Evolutionary conservation across 2,113 vertebrate species (phyloP), one percentile per base, ranked within the genome.

Genomic region (Struthidea cinerea): DNA sequence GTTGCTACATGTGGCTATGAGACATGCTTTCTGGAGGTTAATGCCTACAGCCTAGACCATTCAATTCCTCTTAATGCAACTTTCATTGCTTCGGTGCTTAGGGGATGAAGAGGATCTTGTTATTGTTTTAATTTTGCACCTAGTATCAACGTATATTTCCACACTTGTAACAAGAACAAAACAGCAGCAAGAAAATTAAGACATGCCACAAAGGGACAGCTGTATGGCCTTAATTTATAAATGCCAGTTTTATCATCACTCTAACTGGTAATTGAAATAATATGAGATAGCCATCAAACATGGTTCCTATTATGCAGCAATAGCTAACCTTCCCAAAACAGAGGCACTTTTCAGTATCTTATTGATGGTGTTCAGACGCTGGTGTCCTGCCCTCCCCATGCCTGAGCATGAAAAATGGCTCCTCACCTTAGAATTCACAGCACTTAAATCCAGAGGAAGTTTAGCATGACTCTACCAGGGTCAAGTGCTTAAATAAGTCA

Each of bases 41-140:
- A 83, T 89, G 41, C 20, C 7, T 79, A 65, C 28, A 60, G 81
- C 65, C 42, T 73, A 32, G 74, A 64, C 56, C 37, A 69, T 76
- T 94, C 86, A 68, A 37, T n/a, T 89, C 76, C 18, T 65, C 41
- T 87, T 42, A 73, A 68, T 14, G 53, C 76, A 94, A 89, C 57
- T 84, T 94, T 20, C 78, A 73, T 64, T 88, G 59, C 39, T 90
- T 93, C 37, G 75, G 60, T 56, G 49, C 50, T 63, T 77, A 42
- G 71, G 82, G 28, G 89, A 61, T 65, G 13, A 91, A 79, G 6
- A 85, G 27, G 49, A 78, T 41, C 33, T 80, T 81, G 37, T 57
- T 93, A 77, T 44, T 92, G 79, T 87, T 82, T 96, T 88, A 52
- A 90, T 84, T 96, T 49, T 44, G n/a, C 24, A 79, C 30, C 32